Conservation (phyloP, 2,113 vertebrate species). For the Bubo scandiacus region DNA sequence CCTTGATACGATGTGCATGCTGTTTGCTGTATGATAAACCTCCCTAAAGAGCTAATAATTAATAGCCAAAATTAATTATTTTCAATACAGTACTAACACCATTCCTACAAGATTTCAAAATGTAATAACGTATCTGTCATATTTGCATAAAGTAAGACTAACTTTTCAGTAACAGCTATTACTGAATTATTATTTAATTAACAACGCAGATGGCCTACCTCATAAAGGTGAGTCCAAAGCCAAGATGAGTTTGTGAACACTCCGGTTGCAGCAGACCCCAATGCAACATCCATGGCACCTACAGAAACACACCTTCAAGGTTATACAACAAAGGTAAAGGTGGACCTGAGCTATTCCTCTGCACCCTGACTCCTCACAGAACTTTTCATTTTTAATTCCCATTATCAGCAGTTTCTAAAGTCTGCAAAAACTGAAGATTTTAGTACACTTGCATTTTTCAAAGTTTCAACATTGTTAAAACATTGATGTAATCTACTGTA, state of each 20-base stretch:
- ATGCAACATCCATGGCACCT: conserved; percentile 94
- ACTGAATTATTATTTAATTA: background rate
- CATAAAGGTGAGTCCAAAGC: conserved; percentile 88
- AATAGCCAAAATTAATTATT: background rate
- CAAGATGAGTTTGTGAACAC: conserved; percentile 95
- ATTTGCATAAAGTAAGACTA: background rate
- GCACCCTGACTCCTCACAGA: background rate
- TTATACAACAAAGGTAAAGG: background rate
- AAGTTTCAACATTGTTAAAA: background rate
- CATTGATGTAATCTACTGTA: background rate
- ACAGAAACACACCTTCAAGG: background rate
- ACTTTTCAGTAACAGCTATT: background rate
- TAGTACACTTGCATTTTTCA: background rate
- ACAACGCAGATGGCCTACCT: conserved; percentile 40
- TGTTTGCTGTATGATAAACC: background rate
- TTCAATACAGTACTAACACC: background rate
- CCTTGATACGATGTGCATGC: background rate
- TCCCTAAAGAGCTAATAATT: background rate
- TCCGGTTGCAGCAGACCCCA: conserved; percentile 91
- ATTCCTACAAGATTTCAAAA: background rate
- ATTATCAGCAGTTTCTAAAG: background rate
- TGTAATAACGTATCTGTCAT: background rate
- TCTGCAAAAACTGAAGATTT: background rate
- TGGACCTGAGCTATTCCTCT: background rate
- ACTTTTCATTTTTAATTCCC: background rate